A percentile compares a stretch with the other conserved stretches of the same genome.
Conservation (phyloP, 2,888 invertebrate genomes). For the Leucoma salicis region DNA sequence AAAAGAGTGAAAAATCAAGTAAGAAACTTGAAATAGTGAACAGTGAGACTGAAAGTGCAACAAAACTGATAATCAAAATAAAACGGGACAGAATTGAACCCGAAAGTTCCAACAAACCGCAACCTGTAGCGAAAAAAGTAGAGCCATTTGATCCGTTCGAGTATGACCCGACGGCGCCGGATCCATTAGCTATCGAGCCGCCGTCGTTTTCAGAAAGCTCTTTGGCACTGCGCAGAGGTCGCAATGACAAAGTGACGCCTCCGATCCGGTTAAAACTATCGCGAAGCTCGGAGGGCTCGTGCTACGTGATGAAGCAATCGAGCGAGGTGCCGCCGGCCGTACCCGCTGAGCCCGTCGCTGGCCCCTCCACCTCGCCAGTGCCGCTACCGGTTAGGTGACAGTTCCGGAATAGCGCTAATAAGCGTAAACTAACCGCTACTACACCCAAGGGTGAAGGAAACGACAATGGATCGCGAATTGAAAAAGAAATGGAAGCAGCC, state of each 20-base stretch:
- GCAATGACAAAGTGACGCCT: slow-evolving; percentile 86
- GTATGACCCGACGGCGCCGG: slow-evolving; percentile 71
- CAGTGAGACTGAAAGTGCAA: slow-evolving; percentile 82
- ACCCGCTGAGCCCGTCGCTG: slow-evolving; percentile 1
- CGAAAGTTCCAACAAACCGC: not conserved
- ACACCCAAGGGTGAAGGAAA: slow-evolving; percentile 1
- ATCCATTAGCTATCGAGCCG: slow-evolving; percentile 70
- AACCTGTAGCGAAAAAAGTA: slow-evolving; percentile 38
- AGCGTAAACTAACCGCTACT: slow-evolving; percentile 4
- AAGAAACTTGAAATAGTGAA: slow-evolving; percentile 77
- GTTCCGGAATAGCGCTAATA: slow-evolving; percentile 8
- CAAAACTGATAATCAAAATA: slow-evolving; percentile 90
- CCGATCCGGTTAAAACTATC: slow-evolving; percentile 93
- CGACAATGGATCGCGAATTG: not conserved
- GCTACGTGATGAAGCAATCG: slow-evolving; percentile 82
- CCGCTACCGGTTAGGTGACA: slow-evolving; percentile 11
- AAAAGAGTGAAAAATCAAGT: slow-evolving; percentile 79
- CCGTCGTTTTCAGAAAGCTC: slow-evolving; percentile 64
- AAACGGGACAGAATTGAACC: slow-evolving; percentile 66
- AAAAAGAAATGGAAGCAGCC: not conserved
- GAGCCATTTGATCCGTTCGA: slow-evolving; percentile 68
- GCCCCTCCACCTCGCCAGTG: slow-evolving; percentile 1
- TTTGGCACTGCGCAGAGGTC: slow-evolving; percentile 79
- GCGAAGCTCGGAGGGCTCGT: slow-evolving; percentile 89
- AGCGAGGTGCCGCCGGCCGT: slow-evolving; percentile 33